Base-by-base conservation (phyloP, 2,888 invertebrate species). In the Hydrotaea cyrtoneurina region DNA sequence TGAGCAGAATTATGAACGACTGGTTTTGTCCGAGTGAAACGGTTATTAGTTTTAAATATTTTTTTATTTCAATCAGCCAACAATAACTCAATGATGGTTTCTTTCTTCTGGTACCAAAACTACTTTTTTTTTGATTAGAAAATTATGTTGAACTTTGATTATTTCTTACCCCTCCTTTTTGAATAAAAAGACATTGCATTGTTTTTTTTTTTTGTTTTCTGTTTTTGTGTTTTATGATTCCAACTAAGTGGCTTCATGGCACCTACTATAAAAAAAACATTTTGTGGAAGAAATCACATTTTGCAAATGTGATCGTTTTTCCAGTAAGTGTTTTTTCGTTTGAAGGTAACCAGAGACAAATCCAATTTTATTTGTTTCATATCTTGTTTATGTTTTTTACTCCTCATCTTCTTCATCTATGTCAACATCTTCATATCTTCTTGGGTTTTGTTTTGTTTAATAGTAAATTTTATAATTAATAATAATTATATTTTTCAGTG, bases 161-260 rank as follows among this genome's bases (percentile, higher is more conserved):
- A n/a, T n/a, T n/a, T n/a, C n/a, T n/a, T n/a, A n/a, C n/a, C n/a
- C 21, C 3, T 26, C 69, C 78, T 85, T 80, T 84, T 75, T 15
- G 46, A 69, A 69, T 69, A 43, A 69, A 69, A 73, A 55, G 43
- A 73, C 57, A 55, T 55, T n/a, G n/a, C n/a, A n/a, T n/a, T n/a
- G n/a, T n/a, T n/a, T n/a, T 11, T 17, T 11, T 10, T n/a, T 5
- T 23, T 2, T 82, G 64, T 73, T 23, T 19, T 71, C 50, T 64
- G 57, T 57, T 66, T 64, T 55, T 78, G 19, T 74, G 72, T 53
- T 71, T 72, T 81, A 75, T 64, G 71, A 80, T 78, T 80, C 80
- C 83, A 83, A 78, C 78, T 71, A 64, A 31, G 74, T 83, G 80
- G 77, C 74, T 75, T 62, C 78, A 78, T 83, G 75, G 80, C 80